Evolutionary conservation across 2,797 vertebrate species (phyloP).

Genomic region (Carcharodon carcharias): DNA sequence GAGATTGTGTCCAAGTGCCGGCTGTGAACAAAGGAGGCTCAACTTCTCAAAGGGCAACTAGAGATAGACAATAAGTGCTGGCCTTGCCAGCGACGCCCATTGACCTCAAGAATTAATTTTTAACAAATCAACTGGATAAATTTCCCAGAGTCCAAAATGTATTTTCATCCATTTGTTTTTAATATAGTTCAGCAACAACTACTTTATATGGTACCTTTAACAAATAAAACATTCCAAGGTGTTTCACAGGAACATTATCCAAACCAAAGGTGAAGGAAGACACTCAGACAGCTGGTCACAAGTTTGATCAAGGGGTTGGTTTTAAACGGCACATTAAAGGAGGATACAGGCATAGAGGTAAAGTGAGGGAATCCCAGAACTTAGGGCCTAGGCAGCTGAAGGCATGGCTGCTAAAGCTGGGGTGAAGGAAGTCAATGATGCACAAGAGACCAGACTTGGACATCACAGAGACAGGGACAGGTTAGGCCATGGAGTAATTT

Average conservation of each 20-base stretch:
- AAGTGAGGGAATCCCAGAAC: not conserved
- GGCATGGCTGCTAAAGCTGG: not conserved
- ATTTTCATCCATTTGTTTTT: not conserved
- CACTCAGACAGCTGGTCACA: not conserved
- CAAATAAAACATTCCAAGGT: not conserved
- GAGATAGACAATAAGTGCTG: not conserved
- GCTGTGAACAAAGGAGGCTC: not conserved
- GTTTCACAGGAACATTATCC: not conserved
- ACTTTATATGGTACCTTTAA: not conserved
- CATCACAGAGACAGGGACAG: no score
- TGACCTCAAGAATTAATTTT: not conserved
- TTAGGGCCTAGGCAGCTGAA: not conserved
- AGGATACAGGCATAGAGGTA: not conserved
- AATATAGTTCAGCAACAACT: not conserved
- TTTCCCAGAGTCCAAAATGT: not conserved
- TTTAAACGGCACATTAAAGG: not conserved
- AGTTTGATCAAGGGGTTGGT: not conserved
- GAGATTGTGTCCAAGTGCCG: not conserved
- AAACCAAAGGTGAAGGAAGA: not conserved
- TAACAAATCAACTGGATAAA: not conserved
- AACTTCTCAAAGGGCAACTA: not conserved
- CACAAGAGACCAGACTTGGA: not conserved
- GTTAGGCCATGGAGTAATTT: not conserved
- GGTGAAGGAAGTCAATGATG: not conserved
- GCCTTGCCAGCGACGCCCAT: not conserved